These are phyloP conservation scores for Mus caroli DNA, from an alignment of 2,797 vertebrate genomes.

Conservation along the genomic window DNA sequence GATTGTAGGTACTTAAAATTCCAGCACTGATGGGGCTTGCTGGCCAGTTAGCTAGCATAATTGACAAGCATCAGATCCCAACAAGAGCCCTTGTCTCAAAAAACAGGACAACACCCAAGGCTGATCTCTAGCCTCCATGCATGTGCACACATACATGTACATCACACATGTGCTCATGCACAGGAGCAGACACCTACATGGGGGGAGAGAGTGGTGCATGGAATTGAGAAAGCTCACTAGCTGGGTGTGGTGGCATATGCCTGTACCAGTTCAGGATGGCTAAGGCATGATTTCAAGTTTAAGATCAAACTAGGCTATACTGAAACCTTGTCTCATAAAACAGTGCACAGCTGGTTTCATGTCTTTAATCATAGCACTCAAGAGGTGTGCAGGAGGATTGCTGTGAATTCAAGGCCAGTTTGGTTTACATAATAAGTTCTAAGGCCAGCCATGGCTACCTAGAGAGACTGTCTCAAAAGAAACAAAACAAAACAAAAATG, in stretches of 20 bases:
- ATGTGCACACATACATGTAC: background rate
- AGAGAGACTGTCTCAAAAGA: background rate
- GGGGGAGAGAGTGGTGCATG: no score
- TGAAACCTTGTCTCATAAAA: background rate
- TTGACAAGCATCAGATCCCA: background rate
- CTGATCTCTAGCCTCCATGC: background rate
- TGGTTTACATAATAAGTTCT: background rate
- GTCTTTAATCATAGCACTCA: background rate
- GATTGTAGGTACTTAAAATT: background rate
- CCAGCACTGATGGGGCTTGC: background rate
- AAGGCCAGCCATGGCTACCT: background rate
- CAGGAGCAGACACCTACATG: background rate
- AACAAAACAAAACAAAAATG: background rate
- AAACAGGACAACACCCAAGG: background rate
- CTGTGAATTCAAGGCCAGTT: background rate
- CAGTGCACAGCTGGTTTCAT: background rate
- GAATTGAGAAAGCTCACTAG: background rate
- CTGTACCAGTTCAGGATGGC: background rate
- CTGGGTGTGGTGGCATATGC: background rate
- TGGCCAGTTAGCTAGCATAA: background rate
- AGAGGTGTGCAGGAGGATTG: background rate
- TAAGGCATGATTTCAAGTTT: background rate
- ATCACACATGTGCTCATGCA: background rate
- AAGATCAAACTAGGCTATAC: background rate
- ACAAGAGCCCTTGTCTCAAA: background rate